Evolutionary conservation across 2,797 vertebrate genomes (phyloP).

Genomic region (Cheirogaleus major): DNA sequence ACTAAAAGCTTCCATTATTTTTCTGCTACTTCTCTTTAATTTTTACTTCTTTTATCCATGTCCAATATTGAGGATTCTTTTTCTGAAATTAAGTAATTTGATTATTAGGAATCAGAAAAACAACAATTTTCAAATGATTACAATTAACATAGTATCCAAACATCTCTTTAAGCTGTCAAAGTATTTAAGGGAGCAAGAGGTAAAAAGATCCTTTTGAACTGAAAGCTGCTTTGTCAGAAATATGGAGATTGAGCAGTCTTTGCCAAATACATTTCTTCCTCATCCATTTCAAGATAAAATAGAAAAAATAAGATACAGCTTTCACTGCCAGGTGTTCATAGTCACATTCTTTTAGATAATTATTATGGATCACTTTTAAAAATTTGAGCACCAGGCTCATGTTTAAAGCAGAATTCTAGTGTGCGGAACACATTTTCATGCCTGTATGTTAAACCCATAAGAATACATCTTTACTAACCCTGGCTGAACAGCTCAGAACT

Average conservation of each 20-base stretch:
- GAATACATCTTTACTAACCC: background rate
- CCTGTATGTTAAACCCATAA: background rate
- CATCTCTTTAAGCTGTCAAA: constrained; percentile 42
- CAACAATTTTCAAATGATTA: constrained; percentile 51
- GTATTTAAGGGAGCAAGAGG: background rate
- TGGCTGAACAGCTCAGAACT: background rate
- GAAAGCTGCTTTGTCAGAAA: constrained; percentile 37
- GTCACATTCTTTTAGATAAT: constrained; percentile 50
- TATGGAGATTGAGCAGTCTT: background rate
- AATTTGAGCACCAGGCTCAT: background rate
- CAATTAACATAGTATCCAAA: constrained; percentile 9
- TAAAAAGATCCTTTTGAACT: constrained; percentile 21
- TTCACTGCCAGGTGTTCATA: constrained; percentile 11
- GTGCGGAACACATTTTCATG: background rate
- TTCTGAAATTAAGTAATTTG: constrained; percentile 56
- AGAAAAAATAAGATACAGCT: constrained; percentile 35
- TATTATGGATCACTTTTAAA: constrained; percentile 47
- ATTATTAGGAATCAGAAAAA: constrained; percentile 46
- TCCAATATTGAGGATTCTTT: constrained; percentile 35
- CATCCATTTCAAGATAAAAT: constrained; percentile 58
- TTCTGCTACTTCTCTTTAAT: constrained; percentile 22
- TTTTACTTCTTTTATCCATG: constrained; percentile 41
- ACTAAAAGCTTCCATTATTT: background rate
- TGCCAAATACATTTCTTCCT: constrained; percentile 63
- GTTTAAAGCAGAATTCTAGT: constrained; percentile 38